Base-by-base conservation (phyloP, 1,140 invertebrate species). In the Drosophila murphyi region DNA sequence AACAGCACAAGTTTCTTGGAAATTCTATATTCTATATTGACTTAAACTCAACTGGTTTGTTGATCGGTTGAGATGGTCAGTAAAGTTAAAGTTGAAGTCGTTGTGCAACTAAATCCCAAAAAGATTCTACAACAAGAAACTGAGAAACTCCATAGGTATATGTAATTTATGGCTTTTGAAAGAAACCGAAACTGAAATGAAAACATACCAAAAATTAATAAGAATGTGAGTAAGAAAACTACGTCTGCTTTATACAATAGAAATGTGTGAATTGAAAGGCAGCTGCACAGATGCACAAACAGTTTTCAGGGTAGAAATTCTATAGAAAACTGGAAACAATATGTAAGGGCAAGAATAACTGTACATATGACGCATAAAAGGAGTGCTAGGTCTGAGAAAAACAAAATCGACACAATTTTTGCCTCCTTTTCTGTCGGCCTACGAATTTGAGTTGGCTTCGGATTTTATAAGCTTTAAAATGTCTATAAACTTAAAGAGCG, bases 311-410 rank as follows among this genome's bases (percentile, higher is more conserved):
- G 48, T 61, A 60, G 41, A 69, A 69, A 48, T 57, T 74, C 51
- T 56, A n/a, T 57, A 43, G 57, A 74, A 74, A 62, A 55, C 65
- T 69, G 70, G 65, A 62, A 51, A 74, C 72, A 74, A 74, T 62
- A 37, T 43, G 8, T 20, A 31, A 20, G 48, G 39, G n/a, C 57
- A 65, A 65, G 43, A 57, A 39, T 39, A 43, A n/a, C n/a, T 34
- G 34, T 43, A 35, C 45, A 35, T 50, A 5, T 31, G 3, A 12
- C 1, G 10, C 32, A 55, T 50, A 73, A 61, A 73, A 60, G 71
- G 29, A 48, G 10, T 20, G 20, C 6, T 43, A 3, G n/a, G 10
- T 37, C 12, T 8, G n/a, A 35, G 4, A 7, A 37, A 43, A 37
- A 55, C 4, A 47, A 34, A 72, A 43, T 59, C 20, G 20, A 35